A percentile compares a stretch with the other conserved stretches of the same genome.
Evolutionary conservation across 2,888 invertebrate species (phyloP).

Genomic region (Pollenia amentaria): DNA sequence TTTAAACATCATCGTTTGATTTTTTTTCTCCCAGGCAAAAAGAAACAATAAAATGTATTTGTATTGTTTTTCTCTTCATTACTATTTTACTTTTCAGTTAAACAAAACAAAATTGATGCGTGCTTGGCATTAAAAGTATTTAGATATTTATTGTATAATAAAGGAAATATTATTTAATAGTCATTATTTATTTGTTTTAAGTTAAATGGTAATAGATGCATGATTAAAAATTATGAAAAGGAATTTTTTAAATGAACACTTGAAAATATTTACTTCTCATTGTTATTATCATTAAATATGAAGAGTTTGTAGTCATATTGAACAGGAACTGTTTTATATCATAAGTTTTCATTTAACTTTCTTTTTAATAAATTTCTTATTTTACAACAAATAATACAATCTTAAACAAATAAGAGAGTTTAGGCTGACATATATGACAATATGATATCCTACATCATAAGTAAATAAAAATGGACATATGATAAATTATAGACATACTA

Average conservation of each 20-base stretch:
- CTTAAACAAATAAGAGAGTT: too few species aligned
- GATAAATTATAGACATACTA: too few species aligned
- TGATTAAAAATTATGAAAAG: background rate
- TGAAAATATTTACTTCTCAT: background rate
- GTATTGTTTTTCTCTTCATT: background rate
- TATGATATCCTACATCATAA: too few species aligned
- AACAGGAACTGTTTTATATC: too few species aligned
- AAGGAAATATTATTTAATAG: slow-evolving; percentile 45
- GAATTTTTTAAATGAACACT: background rate
- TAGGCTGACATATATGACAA: too few species aligned
- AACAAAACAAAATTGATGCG: slow-evolving; percentile 28
- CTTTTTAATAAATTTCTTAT: too few species aligned
- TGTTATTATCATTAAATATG: background rate
- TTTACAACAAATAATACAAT: too few species aligned
- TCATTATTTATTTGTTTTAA: slow-evolving; percentile 13
- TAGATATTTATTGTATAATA: slow-evolving; percentile 34
- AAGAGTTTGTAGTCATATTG: too few species aligned
- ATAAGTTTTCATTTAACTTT: too few species aligned
- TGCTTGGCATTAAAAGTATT: slow-evolving; percentile 37
- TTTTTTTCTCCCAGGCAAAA: slow-evolving; percentile 8
- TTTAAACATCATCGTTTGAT: background rate
- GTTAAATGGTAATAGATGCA: background rate
- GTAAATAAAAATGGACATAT: too few species aligned
- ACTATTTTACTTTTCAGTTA: slow-evolving; percentile 4
- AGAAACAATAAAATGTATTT: background rate